Evolutionary conservation across 92 coral and sea anemone genomes (phyloP), one percentile per base, ranked within the genome.

Genomic region (Phenganax stokvisi): DNA sequence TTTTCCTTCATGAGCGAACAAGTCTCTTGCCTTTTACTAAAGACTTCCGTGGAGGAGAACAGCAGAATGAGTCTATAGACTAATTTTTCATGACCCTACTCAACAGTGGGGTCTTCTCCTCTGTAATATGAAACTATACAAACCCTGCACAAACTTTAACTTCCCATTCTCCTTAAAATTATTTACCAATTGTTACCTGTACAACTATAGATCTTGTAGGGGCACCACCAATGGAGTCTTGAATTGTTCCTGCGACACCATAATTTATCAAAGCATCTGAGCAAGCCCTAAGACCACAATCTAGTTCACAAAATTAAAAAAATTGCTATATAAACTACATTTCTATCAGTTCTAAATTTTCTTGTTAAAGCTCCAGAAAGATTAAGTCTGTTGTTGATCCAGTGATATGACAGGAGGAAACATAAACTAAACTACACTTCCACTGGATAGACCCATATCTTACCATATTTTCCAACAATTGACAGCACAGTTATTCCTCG

Each of bases 211-310:
- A 61, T 53, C 82, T 78, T 12, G 82, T 78, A 53, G 82, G 82
- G 7, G 82, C 82, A 47, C 82, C 82, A 78, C 82, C 82, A 47
- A 64, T 60, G 59, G 82, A 78, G 17, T 78, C 82, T 78, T 78
- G 72, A 61, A 78, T 78, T 51, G 82, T 78, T 44, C 82, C 82
- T 31, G 82, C 82, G 5, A 78, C 82, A 10, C 82, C 82, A 61
- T 78, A 78, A 17, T 78, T 78, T 12, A 78, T 78, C 56, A 78
- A 30, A 67, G 82, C 82, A 63, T 78, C 72, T 51, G 82, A 78
- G 72, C 82, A 78, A 17, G 65, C 71, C 9, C 72, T 10, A 8
- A 78, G 72, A 64, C 82, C 82, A 78, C 82, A 78, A 54, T 78
- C 82, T 78, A 52, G 72, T 66, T 66, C 31, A 66, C 12, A 30